These are phyloP conservation scores for Bruchidius siliquastri DNA, from an alignment of 2,888 invertebrate genomes.

Conservation along the genomic window DNA sequence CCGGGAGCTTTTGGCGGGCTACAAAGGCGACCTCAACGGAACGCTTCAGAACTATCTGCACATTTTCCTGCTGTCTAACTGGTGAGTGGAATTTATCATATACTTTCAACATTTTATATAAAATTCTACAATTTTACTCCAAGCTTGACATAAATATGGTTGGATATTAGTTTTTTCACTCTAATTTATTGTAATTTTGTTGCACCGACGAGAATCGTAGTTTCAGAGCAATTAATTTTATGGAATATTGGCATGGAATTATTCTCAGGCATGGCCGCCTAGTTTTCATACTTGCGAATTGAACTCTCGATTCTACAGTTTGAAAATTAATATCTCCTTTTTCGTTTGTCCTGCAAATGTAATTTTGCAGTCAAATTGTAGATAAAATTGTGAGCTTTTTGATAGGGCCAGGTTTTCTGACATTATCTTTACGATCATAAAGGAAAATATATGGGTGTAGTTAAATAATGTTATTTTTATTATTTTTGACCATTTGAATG, in stretches of 20 bases:
- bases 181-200: neutral
- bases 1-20: neutral
- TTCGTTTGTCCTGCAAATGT: neutral
- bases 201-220: neutral
- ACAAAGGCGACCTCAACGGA: neutral
- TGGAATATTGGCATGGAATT: neutral
- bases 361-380: neutral
- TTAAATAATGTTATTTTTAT: neutral
- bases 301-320: neutral
- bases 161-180: neutral
- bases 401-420: neutral
- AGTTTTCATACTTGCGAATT: neutral
- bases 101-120: neutral
- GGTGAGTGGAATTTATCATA: neutral
- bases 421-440: neutral
- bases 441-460: neutral
- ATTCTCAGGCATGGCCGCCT: neutral
- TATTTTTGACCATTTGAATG: neutral
- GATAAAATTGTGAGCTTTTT: neutral
- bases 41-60: neutral
- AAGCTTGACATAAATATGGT: neutral
- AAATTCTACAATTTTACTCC: neutral
- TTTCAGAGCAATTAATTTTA: neutral
- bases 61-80: neutral
- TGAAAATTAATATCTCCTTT: neutral